These are phyloP conservation scores for Oncopeltus fasciatus DNA, from an alignment of 1,140 invertebrate species.

Conservation along the genomic window DNA sequence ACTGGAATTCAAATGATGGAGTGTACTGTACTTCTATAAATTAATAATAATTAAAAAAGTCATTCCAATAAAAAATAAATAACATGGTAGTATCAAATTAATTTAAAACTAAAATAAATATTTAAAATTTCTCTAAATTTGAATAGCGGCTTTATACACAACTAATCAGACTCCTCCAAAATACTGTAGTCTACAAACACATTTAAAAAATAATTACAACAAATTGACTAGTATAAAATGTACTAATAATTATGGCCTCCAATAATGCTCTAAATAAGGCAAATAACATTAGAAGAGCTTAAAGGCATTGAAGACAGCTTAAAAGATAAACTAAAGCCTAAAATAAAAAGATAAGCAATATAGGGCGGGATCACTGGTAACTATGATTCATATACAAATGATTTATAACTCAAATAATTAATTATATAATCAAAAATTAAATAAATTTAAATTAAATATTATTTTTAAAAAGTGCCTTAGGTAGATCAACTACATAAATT, in stretches of 20 bases:
- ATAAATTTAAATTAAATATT: too few species aligned
- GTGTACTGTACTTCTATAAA: neutral
- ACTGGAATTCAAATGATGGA: too few species aligned
- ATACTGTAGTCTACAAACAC: neutral
- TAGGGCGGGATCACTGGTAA: neutral
- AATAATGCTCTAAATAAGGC: neutral
- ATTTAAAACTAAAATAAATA: neutral
- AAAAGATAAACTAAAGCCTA: neutral
- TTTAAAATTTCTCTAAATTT: neutral
- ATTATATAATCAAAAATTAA: too few species aligned
- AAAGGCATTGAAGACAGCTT: neutral
- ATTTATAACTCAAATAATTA: too few species aligned
- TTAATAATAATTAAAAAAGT: neutral
- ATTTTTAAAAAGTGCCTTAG: too few species aligned
- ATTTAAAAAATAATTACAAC: neutral
- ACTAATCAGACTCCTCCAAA: slow-evolving; percentile 5
- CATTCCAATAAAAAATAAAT: neutral
- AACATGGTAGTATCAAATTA: neutral
- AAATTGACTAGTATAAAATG: neutral
- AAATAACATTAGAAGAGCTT: too few species aligned
- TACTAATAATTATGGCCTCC: neutral
- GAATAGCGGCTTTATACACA: neutral
- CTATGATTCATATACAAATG: neutral
- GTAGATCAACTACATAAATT: too few species aligned
- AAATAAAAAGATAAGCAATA: neutral